Base-by-base conservation (phyloP, 2,113 vertebrate species). In the Peromyscus leucopus region DNA sequence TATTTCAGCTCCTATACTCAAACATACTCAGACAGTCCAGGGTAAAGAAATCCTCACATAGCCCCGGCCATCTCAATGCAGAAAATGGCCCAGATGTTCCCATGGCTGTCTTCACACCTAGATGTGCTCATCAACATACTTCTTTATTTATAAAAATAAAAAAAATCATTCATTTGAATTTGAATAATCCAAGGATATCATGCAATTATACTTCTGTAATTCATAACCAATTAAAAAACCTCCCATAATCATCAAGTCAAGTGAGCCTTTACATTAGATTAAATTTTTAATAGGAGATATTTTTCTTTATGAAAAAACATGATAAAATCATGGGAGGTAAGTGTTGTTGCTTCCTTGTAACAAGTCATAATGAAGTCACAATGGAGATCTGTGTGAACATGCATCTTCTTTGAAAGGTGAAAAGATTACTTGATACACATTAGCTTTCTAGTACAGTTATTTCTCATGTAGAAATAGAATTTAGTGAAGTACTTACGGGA, bases 241-340 rank as follows among this genome's bases (percentile, higher is more conserved):
- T 82, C n/a, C 42, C 2, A 31, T 28, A 31, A 22, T 36, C 61
- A 19, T 65, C 74, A 95, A 93, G 61, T 26, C 6, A 13, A 55
- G 9, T 72, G 26, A 75, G 11, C 11, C 22, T 82, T n/a, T 28
- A 69, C 3, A 67, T 8, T 46, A 59, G 28, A 86, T 63, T 71
- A 96, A 79, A 71, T 89, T 9, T 87, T 87, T 92, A 96, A 82
- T 74, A 65, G 48, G 4, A 26, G 65, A n/a, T 33, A 80, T 42
- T 91, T 88, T 78, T 69, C 8, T 1, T 95, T 31, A 84, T 57
- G 5, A 33, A 76, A 69, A 92, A 92, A 82, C 33, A 36, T 13
- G 6, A 83, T 21, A 63, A 63, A 84, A 61, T 1, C 2, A 28
- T 80, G 8, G 28, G 57, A 57, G 61, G 90, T 48, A 89, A 69